Conservation (phyloP, 2,888 invertebrate genomes). For the Pelosia muscerda region DNA sequence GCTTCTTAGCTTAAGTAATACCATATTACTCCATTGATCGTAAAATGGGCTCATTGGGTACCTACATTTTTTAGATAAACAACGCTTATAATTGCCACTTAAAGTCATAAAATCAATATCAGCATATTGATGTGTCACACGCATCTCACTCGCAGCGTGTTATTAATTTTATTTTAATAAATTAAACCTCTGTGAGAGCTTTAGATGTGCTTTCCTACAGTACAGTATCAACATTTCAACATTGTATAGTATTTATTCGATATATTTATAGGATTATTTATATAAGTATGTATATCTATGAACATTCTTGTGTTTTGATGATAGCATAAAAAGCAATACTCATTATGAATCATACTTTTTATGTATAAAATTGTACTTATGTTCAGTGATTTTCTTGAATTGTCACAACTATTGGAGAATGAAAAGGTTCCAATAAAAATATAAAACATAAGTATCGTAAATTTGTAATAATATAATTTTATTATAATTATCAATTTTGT, state of each 20-base stretch:
- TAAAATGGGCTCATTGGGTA: constrained; percentile 62
- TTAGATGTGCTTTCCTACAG: constrained; percentile 22
- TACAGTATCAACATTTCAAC: constrained; percentile 24
- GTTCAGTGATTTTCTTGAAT: neutral
- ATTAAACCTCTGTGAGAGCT: constrained; percentile 33
- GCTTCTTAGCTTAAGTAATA: constrained; percentile 67
- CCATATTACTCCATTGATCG: constrained; percentile 60
- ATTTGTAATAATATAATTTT: neutral
- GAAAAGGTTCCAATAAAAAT: neutral
- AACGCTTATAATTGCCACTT: constrained; percentile 66
- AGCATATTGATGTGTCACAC: constrained; percentile 66
- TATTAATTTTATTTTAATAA: constrained; percentile 60
- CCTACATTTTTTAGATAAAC: constrained; percentile 68
- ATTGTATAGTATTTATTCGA: constrained; percentile 7
- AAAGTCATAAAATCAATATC: constrained; percentile 66
- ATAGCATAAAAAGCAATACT: constrained; percentile 18
- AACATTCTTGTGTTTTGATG: constrained; percentile 24
- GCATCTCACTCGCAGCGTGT: constrained; percentile 62
- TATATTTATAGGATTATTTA: constrained; percentile 32
- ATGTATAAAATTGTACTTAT: neutral
- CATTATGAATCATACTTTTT: neutral
- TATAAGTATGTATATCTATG: constrained; percentile 16
- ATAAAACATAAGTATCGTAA: neutral
- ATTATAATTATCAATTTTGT: neutral
- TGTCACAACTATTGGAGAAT: neutral